Percentiles rank a stretch among this genome's conserved stretches.
These are phyloP conservation scores for Origma solitaria DNA, from an alignment of 2,113 vertebrate genomes.

Conservation along the genomic window DNA sequence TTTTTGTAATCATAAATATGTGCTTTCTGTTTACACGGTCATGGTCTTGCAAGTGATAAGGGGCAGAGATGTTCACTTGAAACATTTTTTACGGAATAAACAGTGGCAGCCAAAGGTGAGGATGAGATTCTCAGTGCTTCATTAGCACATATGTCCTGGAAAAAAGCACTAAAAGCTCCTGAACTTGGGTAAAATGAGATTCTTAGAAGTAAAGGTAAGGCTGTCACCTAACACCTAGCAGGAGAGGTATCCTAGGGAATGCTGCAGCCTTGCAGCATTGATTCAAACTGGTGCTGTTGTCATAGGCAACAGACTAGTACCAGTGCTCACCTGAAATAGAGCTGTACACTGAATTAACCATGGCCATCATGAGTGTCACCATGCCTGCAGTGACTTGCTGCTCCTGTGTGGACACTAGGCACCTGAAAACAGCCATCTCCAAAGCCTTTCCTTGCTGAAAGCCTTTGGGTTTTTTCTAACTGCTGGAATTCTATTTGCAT, in stretches of 20 bases:
- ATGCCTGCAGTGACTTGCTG: background rate
- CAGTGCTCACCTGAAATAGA: background rate
- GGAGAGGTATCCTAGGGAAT: background rate
- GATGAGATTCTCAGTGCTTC: background rate
- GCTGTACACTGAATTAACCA: background rate
- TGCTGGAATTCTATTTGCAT: background rate
- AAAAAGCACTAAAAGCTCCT: background rate
- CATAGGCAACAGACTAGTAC: background rate
- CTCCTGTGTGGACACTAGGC: background rate
- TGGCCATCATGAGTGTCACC: accelerated
- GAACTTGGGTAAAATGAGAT: background rate
- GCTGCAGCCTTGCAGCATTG: background rate
- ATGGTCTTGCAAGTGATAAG: background rate
- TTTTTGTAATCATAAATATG: background rate
- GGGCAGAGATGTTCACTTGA: background rate
- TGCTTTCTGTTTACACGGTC: background rate
- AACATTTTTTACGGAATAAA: background rate
- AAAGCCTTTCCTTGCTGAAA: background rate
- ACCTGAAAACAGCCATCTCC: background rate
- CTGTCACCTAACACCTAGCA: background rate
- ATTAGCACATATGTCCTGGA: background rate
- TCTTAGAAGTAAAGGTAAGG: background rate
- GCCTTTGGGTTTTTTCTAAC: background rate
- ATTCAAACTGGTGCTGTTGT: background rate
- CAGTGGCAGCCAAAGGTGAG: background rate